Conservation (phyloP, 2,113 vertebrate genomes). For the Stercorarius parasiticus region DNA sequence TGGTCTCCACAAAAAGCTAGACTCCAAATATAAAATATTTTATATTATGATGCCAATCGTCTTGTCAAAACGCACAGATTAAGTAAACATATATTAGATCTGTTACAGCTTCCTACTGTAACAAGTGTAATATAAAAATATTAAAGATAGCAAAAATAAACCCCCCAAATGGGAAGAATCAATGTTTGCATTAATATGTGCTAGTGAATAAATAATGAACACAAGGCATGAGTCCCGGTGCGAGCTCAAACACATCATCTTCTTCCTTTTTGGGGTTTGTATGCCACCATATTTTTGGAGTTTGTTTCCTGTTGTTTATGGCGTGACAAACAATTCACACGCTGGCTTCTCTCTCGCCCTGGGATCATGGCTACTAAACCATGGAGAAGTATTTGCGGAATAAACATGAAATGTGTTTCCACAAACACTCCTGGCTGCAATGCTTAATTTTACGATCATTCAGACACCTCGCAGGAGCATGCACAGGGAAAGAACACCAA, state of each 20-base stretch:
- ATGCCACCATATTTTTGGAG: not conserved
- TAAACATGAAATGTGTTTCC: not conserved
- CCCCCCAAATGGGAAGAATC: not conserved
- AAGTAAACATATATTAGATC: not conserved
- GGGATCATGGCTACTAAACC: not conserved
- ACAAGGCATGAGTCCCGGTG: not conserved
- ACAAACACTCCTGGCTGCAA: not conserved
- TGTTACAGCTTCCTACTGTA: not conserved
- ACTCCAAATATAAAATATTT: not conserved
- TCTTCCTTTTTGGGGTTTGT: not conserved
- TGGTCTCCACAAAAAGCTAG: not conserved
- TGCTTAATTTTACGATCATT: not conserved
- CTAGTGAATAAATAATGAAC: not conserved
- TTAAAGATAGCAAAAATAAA: not conserved
- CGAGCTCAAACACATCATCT: not conserved
- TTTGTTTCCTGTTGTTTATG: not conserved
- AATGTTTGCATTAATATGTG: not conserved
- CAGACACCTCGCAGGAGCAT: not conserved
- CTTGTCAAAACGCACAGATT: not conserved
- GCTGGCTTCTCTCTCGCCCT: not conserved
- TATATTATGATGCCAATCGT: not conserved
- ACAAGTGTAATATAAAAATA: not conserved
- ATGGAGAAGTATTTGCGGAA: not conserved
- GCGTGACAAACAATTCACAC: not conserved
- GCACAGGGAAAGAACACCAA: not conserved